Base-by-base conservation (phyloP, 2,888 invertebrate genomes). In the Leptinotarsa juncta region DNA sequence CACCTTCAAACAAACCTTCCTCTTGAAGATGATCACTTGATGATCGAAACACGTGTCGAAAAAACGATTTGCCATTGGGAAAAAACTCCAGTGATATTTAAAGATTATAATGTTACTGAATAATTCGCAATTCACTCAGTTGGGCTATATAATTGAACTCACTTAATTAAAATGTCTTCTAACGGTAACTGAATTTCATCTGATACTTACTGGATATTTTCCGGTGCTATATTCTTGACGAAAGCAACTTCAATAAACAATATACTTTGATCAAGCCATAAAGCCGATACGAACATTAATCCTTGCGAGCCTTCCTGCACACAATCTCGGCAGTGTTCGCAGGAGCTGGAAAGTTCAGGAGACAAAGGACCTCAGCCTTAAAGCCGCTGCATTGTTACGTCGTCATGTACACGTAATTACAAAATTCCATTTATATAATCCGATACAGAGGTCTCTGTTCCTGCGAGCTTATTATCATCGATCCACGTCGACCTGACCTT, bases 371-470 rank as follows among this genome's bases (percentile, higher is more conserved):
- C 23, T 20, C 15, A 15, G 57, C 23, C 57, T 12, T 23, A 57
- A 57, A 57, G 57, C 57, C 57, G 18, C 57, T 57, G 57, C 23
- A 57, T 26, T 57, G 57, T 57, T 57, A 57, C 15, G 57, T 57
- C 23, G 57, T 23, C 57, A 57, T 57, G 57, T 57, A 57, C 14
- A 14, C 57, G 14, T 57, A 57, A 57, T 57, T 57, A 57, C 57
- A 20, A 57, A 57, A 57, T 57, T 57, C 57, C 57, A 57, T 57
- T 57, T 57, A 57, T 57, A 23, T 57, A 57, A 57, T 57, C 57
- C 57, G 57, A 57, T 57, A 57, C 57, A 14, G 57, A 42, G 42
- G 14, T 20, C 57, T 57, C 23, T 14, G 23, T 57, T 57, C 57
- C 15, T 57, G 57, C 23, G 14, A 57, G 57, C 57, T 23, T 23